phyloP scores from a whole-genome alignment of 2,113 vertebrate genomes.

The Turdus rufiventris region DNA sequence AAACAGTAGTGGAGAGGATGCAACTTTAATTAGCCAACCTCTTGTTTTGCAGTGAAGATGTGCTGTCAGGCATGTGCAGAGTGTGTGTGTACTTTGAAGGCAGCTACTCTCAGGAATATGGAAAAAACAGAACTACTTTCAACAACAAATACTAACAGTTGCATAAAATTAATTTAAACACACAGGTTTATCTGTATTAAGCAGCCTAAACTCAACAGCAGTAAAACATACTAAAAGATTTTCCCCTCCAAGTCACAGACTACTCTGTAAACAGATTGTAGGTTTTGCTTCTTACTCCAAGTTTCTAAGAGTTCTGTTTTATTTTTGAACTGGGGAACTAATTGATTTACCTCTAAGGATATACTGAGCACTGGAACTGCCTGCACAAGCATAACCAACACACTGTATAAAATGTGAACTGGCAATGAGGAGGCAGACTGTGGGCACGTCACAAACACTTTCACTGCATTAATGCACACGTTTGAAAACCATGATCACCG shows the following conservation, averaged over 20 bases:
- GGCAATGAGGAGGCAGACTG: background rate
- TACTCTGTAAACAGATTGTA: background rate
- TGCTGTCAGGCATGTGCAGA: background rate
- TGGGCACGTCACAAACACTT: background rate
- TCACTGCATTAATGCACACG: background rate
- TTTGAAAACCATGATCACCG: background rate
- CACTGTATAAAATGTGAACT: background rate
- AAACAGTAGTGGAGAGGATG: background rate
- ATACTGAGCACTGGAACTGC: slow-evolving; percentile 39
- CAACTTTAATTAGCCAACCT: slow-evolving; percentile 2
- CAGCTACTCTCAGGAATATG: slow-evolving; percentile 57
- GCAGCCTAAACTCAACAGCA: background rate
- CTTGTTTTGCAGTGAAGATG: slow-evolving; percentile 18
- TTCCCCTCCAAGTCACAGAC: background rate
- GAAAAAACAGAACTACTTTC: slow-evolving; percentile 32
- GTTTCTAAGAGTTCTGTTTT: slow-evolving; percentile 12
- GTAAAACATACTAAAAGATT: background rate
- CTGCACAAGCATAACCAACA: background rate
- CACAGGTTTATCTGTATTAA: background rate
- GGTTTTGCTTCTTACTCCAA: slow-evolving; percentile 40
- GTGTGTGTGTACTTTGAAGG: background rate
- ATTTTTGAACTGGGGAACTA: slow-evolving; percentile 9
- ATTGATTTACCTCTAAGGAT: slow-evolving; percentile 28
- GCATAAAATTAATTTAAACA: background rate
- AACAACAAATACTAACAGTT: background rate